A percentile compares a stretch with the other conserved stretches of the same genome.
Conservation (phyloP, 2,888 invertebrate species). For the Drosophila merina region DNA sequence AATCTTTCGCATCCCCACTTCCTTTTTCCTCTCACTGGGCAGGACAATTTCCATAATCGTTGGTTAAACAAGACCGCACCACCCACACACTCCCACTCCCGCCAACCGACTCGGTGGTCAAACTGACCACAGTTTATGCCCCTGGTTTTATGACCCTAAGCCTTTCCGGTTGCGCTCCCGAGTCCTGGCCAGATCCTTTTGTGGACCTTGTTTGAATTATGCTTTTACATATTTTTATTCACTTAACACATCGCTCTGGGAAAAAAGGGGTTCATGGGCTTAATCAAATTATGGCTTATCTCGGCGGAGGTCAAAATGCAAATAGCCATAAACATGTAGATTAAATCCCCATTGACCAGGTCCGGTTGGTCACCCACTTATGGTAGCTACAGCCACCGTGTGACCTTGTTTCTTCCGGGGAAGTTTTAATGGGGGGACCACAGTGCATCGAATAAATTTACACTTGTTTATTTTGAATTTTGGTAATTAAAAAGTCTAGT, state of each 20-base stretch:
- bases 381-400: not conserved
- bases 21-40: slow-evolving; percentile 15
- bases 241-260: slow-evolving; percentile 64
- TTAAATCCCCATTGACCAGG: slow-evolving; percentile 58
- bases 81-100: slow-evolving; percentile 26
- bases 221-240: slow-evolving; percentile 77
- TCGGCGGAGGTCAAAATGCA: slow-evolving; percentile 76
- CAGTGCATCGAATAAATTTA: slow-evolving; percentile 45
- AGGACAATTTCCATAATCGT: slow-evolving; percentile 77
- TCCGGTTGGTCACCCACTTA: slow-evolving; percentile 39
- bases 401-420: slow-evolving; percentile 63
- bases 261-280: slow-evolving; percentile 27
- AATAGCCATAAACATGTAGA: slow-evolving; percentile 78
- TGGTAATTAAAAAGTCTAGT: slow-evolving; percentile 59
- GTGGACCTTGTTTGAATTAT: slow-evolving; percentile 68
- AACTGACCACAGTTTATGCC: slow-evolving; percentile 67
- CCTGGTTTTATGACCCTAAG: slow-evolving; percentile 58
- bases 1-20: slow-evolving; percentile 52
- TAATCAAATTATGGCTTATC: slow-evolving; percentile 78
- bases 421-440: slow-evolving; percentile 48
- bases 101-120: slow-evolving; percentile 53
- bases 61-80: slow-evolving; percentile 72
- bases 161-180: slow-evolving; percentile 46
- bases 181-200: slow-evolving; percentile 26
- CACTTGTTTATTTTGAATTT: slow-evolving; percentile 5